Percentiles rank a stretch among this genome's conserved stretches.
Evolutionary conservation across 2,797 vertebrate genomes (phyloP).

Genomic region (Poeciliopsis paucimaculata): DNA sequence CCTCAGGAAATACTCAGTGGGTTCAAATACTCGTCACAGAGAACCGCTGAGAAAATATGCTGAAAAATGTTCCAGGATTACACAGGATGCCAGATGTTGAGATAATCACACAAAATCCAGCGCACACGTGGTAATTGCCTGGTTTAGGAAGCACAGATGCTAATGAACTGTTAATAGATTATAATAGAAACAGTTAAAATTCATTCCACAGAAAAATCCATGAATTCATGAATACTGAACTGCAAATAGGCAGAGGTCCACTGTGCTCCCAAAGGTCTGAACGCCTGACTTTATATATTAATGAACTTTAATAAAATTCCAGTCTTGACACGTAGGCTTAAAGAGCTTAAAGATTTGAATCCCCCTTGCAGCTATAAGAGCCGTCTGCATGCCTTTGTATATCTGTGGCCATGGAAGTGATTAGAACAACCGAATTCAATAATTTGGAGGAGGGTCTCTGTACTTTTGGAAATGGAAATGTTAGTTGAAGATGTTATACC

Average conservation of each 20-base stretch:
- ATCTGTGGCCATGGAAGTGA: not conserved
- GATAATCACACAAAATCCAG: not conserved
- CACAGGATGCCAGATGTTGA: constrained; percentile 16
- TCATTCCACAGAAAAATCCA: not conserved
- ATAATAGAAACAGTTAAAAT: not conserved
- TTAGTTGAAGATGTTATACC: not conserved
- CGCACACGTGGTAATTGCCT: not conserved
- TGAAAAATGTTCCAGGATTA: constrained; percentile 7
- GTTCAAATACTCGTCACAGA: constrained; percentile 27
- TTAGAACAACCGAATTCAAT: not conserved
- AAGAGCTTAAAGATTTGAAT: not conserved
- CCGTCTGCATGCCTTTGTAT: not conserved
- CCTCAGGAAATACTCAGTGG: not conserved
- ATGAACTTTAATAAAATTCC: not conserved
- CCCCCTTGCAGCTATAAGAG: not conserved
- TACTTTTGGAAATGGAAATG: not conserved
- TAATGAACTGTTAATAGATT: not conserved
- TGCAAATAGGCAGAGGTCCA: not conserved
- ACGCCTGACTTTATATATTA: not conserved
- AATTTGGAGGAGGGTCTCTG: not conserved
- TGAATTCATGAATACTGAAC: not conserved
- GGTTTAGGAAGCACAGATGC: not conserved
- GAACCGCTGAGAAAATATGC: constrained; percentile 4
- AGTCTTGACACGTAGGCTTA: not conserved
- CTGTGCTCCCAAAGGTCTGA: not conserved